Evolutionary conservation across 1,140 invertebrate genomes (phyloP).

Genomic region (Pachyrhynchus sulphureomaculatus): DNA sequence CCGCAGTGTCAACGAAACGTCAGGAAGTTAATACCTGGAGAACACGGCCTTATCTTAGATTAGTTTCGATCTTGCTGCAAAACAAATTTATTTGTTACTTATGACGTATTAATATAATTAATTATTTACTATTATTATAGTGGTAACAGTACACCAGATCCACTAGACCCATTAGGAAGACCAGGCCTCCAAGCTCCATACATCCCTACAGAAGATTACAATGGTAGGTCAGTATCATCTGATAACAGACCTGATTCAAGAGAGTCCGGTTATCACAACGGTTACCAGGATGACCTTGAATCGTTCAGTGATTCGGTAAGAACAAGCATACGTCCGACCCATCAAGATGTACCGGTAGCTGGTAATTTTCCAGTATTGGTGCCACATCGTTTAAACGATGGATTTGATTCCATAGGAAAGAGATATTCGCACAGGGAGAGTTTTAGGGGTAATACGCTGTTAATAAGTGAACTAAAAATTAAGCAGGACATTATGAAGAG

Average conservation of each 20-base stretch:
- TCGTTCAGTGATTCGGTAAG: not conserved
- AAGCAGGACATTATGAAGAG: slow-evolving; percentile 26
- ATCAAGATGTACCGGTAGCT: not conserved
- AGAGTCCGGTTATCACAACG: slow-evolving; percentile 5
- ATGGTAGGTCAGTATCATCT: not conserved
- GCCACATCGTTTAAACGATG: not conserved
- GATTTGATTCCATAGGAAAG: not conserved
- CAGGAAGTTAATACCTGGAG: no score
- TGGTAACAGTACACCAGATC: slow-evolving; percentile 2
- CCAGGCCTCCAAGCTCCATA: no score
- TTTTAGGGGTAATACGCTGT: slow-evolving; percentile 9
- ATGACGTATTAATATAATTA: no score
- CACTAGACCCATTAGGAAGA: not conserved
- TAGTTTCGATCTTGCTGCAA: no score
- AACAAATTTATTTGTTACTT: no score
- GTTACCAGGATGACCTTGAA: not conserved
- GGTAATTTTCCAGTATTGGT: slow-evolving; percentile 17
- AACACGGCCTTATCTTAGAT: no score
- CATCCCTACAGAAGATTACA: not conserved
- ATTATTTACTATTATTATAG: not conserved
- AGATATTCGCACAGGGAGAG: slow-evolving; percentile 1
- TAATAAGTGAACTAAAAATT: slow-evolving; percentile 30
- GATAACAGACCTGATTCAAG: not conserved
- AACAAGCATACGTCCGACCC: not conserved
- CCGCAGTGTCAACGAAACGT: no score